A percentile compares a stretch with the other conserved stretches of the same genome.
Evolutionary conservation across 2,888 invertebrate species (phyloP).

Genomic region (Tricholauxania praeusta): DNA sequence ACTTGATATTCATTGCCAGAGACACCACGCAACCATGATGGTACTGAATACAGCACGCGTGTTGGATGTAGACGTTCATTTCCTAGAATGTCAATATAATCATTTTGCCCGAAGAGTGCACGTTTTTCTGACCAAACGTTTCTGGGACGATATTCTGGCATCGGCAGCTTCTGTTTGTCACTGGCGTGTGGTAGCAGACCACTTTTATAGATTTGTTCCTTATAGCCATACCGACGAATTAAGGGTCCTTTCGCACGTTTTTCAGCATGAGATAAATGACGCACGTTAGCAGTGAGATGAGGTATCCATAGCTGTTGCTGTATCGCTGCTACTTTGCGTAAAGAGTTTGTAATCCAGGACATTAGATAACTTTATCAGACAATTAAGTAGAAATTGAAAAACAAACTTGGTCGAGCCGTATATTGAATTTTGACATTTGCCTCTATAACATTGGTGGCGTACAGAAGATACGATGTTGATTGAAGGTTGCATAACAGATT

Average conservation of each 20-base stretch:
- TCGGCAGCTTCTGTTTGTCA: constrained; percentile 70
- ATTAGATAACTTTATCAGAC: constrained; percentile 28
- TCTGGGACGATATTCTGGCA: constrained; percentile 79
- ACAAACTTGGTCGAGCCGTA: too few relatives aligned
- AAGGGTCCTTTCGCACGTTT: constrained; percentile 70
- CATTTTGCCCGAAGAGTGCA: constrained; percentile 94
- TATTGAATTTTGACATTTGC: too few relatives aligned
- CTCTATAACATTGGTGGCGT: too few relatives aligned
- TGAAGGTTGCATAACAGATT: too few relatives aligned
- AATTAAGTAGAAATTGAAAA: too few relatives aligned
- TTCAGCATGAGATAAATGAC: constrained; percentile 71
- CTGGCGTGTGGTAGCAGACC: constrained; percentile 79
- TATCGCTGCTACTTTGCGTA: constrained; percentile 34
- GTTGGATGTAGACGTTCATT: constrained; percentile 85
- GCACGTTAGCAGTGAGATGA: constrained; percentile 58
- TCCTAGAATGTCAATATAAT: constrained; percentile 96
- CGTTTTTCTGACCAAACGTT: constrained; percentile 82
- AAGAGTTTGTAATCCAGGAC: constrained; percentile 43
- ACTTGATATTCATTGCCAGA: constrained; percentile 86
- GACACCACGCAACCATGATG: constrained; percentile 91
- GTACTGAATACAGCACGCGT: constrained; percentile 85
- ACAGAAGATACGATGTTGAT: too few relatives aligned
- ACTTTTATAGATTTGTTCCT: constrained; percentile 74
- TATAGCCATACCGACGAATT: constrained; percentile 75
- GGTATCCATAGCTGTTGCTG: constrained; percentile 18